Evolutionary conservation across 2,797 vertebrate species (phyloP), one percentile per base, ranked within the genome.

Genomic region (Fringilla coelebs): DNA sequence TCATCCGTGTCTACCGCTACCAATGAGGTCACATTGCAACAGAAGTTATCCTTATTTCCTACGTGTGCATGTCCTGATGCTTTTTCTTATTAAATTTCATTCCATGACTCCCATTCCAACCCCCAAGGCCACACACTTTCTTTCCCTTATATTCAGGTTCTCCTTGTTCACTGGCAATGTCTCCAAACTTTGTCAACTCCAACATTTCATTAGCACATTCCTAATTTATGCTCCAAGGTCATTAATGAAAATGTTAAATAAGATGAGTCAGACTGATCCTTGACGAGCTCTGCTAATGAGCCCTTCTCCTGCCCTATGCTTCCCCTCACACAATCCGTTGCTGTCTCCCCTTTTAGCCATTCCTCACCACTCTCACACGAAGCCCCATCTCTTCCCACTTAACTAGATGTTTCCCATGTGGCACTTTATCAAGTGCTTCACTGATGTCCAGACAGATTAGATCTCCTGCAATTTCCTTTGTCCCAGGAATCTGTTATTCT

Each of bases 161-260:
- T 93, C 71, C 89, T 83, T 55, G 84, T 54, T 94, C 92, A 58
- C 78, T 85, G 81, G 86, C 78, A 77, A 13, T 46, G 67, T 80
- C 95, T 96, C 93, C 94, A 94, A 96, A 97, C 90, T 97, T 96
- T 85, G 92, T 95, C 94, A 94, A 96, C 94, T 96, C 90, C 94
- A 95, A 66, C 86, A 85, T 87, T 96, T 96, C 92, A 96, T 96
- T 97, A 97, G 90, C 84, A 54, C 88, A 66, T 88, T 88, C 84
- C 93, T 96, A 96, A 94, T 96, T 97, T 96, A 94, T 96, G 94
- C 94, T 96, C 95, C 94, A 88, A 95, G 93, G 96, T 96, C 96
- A 96, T 96, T 96, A 96, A 96, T 54, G 85, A 96, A 96, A 97
- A 97, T 96, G 93, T 97, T 97, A 97, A 96, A 92, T 95, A 97